Conservation (phyloP, 2,888 invertebrate genomes). For the Flexamia atlantica region DNA sequence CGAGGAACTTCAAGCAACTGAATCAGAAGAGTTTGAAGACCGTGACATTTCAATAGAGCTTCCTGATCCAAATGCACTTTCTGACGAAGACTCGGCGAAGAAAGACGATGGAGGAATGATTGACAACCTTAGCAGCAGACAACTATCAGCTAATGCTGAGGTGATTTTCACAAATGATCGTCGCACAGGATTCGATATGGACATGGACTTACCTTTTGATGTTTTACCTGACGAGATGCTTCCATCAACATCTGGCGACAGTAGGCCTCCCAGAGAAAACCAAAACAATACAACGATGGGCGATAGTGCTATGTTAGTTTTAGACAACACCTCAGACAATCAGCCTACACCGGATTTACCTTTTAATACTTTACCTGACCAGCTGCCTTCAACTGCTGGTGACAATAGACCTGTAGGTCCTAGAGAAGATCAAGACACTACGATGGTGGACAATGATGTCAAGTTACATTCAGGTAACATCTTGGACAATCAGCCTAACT, state of each 20-base stretch:
- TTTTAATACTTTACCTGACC: constrained; percentile 9
- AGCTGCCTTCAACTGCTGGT: background rate
- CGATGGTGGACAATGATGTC: constrained; percentile 1
- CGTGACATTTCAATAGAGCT: constrained; percentile 59
- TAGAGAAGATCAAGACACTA: background rate
- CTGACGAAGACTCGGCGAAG: constrained; percentile 64
- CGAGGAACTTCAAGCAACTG: constrained; percentile 43
- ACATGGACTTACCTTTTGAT: constrained; percentile 50
- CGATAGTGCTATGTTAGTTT: constrained; percentile 4
- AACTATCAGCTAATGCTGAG: constrained; percentile 58
- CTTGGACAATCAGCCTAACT: constrained; percentile 25
- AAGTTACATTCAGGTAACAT: background rate
- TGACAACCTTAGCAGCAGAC: constrained; percentile 56
- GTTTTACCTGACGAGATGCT: constrained; percentile 48
- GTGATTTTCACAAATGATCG: constrained; percentile 35
- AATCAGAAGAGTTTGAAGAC: constrained; percentile 53
- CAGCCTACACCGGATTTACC: background rate
- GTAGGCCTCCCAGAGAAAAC: background rate
- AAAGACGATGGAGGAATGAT: constrained; percentile 61
- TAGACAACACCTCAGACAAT: constrained; percentile 3
- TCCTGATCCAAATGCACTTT: constrained; percentile 56
- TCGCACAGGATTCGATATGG: constrained; percentile 44
- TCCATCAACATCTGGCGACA: constrained; percentile 14
- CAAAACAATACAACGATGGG: background rate
- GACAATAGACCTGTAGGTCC: background rate